Evolutionary conservation across 2,888 invertebrate species (phyloP).

Genomic region (Dascillus cervinus): DNA sequence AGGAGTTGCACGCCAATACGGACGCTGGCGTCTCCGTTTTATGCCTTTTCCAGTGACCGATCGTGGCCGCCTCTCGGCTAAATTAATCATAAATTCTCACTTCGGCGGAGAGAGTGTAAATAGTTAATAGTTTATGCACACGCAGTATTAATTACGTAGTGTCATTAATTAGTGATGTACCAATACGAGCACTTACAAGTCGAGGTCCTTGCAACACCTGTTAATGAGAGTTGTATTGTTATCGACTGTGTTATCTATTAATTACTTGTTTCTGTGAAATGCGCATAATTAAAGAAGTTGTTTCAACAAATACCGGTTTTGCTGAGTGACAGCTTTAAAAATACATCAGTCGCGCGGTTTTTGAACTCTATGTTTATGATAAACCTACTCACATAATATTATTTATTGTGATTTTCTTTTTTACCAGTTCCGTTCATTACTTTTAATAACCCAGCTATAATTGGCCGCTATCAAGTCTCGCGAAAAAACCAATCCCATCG

Average conservation of each 20-base stretch:
- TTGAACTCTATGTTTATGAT: conserved; percentile 5
- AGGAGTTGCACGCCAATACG: no score
- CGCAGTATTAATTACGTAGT: conserved; percentile 11
- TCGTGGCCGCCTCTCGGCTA: no score
- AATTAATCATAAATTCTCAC: conserved; percentile 4
- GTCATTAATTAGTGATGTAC: conserved; percentile 13
- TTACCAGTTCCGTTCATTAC: no score
- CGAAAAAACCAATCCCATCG: no score
- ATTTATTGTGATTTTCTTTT: no score
- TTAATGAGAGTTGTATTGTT: conserved; percentile 24
- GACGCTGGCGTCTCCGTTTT: no score
- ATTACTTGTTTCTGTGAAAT: conserved; percentile 25
- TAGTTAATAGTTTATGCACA: conserved; percentile 9
- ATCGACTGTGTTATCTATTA: conserved; percentile 26
- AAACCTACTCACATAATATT: not conserved
- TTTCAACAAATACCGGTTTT: conserved; percentile 13
- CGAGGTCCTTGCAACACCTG: conserved; percentile 20
- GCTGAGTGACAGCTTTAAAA: conserved; percentile 11
- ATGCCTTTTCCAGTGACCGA: no score
- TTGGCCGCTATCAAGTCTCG: no score
- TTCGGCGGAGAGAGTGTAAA: conserved; percentile 7
- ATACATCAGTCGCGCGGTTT: conserved; percentile 3
- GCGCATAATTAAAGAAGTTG: conserved; percentile 18
- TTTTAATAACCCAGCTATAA: no score
- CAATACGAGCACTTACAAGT: conserved; percentile 6